Conservation (phyloP, 2,888 invertebrate genomes). For the Exocentrus adspersus region DNA sequence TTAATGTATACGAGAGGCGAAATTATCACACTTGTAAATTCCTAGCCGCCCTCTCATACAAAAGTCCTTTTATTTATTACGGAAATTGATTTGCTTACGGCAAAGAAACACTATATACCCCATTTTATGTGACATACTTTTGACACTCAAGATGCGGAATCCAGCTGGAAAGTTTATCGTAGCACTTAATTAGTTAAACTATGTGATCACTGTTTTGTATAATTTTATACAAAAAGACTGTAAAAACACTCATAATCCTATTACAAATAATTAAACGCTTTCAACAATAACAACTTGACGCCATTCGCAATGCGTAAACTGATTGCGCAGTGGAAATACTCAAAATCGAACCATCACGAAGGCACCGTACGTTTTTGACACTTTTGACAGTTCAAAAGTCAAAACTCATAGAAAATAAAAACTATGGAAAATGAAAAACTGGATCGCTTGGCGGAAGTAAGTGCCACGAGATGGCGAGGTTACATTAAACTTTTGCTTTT, state of each 20-base stretch:
- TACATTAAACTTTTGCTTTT: too few relatives aligned
- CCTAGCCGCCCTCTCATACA: constrained; percentile 46
- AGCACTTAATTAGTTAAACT: constrained; percentile 50
- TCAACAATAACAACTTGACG: constrained; percentile 99
- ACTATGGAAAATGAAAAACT: neutral
- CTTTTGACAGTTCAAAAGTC: constrained; percentile 30
- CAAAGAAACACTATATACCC: constrained; percentile 70
- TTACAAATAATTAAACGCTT: constrained; percentile 82
- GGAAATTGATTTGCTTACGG: constrained; percentile 64
- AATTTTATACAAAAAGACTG: constrained; percentile 70
- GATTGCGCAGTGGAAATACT: constrained; percentile 59
- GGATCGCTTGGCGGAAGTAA: too few relatives aligned
- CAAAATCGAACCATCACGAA: constrained; percentile 46
- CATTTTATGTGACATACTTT: constrained; percentile 80
- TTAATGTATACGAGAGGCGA: constrained; percentile 1
- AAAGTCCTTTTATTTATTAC: constrained; percentile 50
- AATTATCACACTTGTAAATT: constrained; percentile 38
- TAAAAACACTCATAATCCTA: constrained; percentile 75
- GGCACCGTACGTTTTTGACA: constrained; percentile 46
- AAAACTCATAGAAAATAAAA: neutral
- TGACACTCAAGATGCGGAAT: constrained; percentile 66
- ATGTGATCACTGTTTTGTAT: constrained; percentile 58
- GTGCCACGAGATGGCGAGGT: too few relatives aligned
- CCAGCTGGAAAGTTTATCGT: constrained; percentile 46
- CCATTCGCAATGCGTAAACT: constrained; percentile 95